Conservation (phyloP, 2,888 invertebrate genomes). For the Latrodectus elegans region DNA sequence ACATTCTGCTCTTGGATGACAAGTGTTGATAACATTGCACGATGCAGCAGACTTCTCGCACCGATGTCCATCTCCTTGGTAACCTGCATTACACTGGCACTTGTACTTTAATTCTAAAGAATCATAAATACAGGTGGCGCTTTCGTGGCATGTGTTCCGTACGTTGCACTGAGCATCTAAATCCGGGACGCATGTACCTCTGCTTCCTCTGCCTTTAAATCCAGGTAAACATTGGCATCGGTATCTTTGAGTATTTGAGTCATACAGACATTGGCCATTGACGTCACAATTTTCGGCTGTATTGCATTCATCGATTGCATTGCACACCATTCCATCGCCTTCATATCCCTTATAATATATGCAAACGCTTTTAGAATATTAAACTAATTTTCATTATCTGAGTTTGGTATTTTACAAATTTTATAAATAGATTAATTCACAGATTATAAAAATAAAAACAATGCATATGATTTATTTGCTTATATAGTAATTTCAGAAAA, state of each 20-base stretch:
- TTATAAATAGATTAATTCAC: too few species aligned
- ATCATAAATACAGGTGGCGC: conserved; percentile 83
- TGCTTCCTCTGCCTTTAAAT: conserved; percentile 75
- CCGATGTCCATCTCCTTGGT: conserved; percentile 75
- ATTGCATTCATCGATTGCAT: conserved; percentile 72
- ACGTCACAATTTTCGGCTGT: conserved; percentile 72
- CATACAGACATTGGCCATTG: conserved; percentile 71
- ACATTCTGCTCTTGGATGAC: conserved; percentile 76
- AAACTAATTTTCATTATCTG: too few species aligned
- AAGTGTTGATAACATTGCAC: conserved; percentile 75
- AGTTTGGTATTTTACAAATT: too few species aligned
- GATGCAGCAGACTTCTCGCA: conserved; percentile 72
- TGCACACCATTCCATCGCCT: conserved; percentile 82
- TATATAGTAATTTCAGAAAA: too few species aligned
- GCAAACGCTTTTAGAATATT: too few species aligned
- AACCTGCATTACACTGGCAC: conserved; percentile 76
- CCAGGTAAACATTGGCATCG: conserved; percentile 75
- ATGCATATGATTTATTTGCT: too few species aligned
- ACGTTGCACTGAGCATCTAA: conserved; percentile 81
- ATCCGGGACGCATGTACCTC: conserved; percentile 49
- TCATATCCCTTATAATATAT: conserved; percentile 38
- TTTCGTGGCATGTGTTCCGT: conserved; percentile 85
- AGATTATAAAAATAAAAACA: too few species aligned
- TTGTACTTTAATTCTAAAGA: conserved; percentile 76
- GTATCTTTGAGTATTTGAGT: conserved; percentile 77